phyloP scores from a whole-genome alignment of 2,888 invertebrate genomes.

The Criorhina ranunculi region DNA sequence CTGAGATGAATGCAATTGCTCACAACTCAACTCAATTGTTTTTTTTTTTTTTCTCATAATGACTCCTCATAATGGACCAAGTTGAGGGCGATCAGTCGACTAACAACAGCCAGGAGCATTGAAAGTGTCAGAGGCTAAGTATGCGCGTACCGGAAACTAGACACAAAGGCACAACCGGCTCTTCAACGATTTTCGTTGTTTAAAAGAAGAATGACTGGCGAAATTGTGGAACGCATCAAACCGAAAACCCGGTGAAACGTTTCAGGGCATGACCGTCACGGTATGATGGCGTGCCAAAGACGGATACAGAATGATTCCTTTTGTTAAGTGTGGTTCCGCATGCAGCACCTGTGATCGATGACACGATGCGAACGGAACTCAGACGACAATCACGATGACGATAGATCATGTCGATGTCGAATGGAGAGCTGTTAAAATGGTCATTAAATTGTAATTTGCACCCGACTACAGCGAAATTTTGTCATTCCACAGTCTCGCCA shows the following conservation, averaged over 20 bases:
- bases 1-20: conserved; percentile 35
- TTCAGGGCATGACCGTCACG: conserved; percentile 77
- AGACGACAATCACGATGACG: conserved; percentile 3
- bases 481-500: conserved; percentile 16
- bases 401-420: conserved; percentile 34
- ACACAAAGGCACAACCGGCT: conserved; percentile 47
- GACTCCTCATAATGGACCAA: conserved; percentile 39
- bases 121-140: conserved; percentile 70
- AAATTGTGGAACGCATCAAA: conserved; percentile 60
- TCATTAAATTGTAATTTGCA: conserved; percentile 50
- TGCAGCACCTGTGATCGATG: conserved; percentile 77
- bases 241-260: conserved; percentile 64
- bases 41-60: conserved; percentile 54
- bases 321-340: conserved; percentile 71
- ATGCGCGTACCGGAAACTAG: conserved; percentile 61
- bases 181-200: conserved; percentile 17
- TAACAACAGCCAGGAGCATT: conserved; percentile 56
- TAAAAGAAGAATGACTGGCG: conserved; percentile 26
- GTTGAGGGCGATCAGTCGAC: background rate
- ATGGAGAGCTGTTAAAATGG: conserved; percentile 41
- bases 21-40: conserved; percentile 15
- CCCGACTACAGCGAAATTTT: conserved; percentile 42
- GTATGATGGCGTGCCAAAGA: conserved; percentile 36
- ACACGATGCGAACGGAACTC: conserved; percentile 41
- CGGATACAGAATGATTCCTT: conserved; percentile 57